These are phyloP conservation scores for Microcebus jonahi DNA, from an alignment of 2,113 vertebrate species.

Conservation along the genomic window DNA sequence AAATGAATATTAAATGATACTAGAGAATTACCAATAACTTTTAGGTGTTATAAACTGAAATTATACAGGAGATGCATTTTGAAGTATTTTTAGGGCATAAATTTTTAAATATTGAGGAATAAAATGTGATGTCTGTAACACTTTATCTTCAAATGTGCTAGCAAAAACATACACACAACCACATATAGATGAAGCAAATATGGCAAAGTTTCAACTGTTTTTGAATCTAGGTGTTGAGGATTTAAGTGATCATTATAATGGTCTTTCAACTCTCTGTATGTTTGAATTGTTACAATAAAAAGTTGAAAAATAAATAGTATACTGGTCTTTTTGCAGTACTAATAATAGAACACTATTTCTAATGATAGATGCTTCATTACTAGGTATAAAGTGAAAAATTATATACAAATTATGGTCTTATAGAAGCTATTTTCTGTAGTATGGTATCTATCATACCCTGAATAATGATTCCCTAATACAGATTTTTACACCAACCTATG, in stretches of 20 bases:
- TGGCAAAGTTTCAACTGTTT: not conserved
- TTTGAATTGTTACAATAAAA: constrained; percentile 5
- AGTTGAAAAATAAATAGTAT: constrained; percentile 27
- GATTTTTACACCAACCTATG: not conserved
- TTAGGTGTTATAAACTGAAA: not conserved
- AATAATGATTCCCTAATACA: not conserved
- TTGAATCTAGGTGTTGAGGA: not conserved
- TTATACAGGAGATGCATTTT: not conserved
- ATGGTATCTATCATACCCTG: not conserved
- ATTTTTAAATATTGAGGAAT: constrained; percentile 10
- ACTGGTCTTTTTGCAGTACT: not conserved
- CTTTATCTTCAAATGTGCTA: not conserved
- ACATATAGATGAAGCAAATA: not conserved
- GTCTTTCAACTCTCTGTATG: not conserved
- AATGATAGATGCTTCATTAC: constrained; percentile 33
- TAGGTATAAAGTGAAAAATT: not conserved
- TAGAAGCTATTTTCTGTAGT: not conserved
- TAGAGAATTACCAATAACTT: not conserved
- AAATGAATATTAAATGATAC: not conserved
- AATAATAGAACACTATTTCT: not conserved
- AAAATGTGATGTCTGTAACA: not conserved
- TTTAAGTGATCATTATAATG: not conserved
- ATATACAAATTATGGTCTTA: not conserved
- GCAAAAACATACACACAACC: not conserved
- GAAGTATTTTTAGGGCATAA: not conserved